These are phyloP conservation scores for Corythoichthys haematopterus DNA, from an alignment of 2,113 vertebrate species.

Conservation along the genomic window DNA sequence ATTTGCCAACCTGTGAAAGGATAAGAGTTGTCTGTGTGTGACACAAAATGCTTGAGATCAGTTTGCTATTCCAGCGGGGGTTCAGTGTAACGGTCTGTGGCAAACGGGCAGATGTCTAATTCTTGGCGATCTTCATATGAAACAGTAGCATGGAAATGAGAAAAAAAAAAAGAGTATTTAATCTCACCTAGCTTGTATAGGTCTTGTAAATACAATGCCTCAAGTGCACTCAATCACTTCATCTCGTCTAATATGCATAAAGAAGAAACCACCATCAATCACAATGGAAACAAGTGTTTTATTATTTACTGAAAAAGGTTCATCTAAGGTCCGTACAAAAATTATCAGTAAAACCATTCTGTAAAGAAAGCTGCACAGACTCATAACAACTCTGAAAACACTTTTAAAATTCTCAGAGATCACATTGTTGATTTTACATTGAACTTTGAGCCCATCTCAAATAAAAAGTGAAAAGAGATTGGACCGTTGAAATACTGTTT, in stretches of 20 bases:
- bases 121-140: conserved; percentile 7
- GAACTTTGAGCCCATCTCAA: too few relatives aligned
- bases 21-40: conserved; percentile 26
- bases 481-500: too few relatives aligned
- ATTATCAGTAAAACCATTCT: too few relatives aligned
- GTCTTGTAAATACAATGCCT: conserved; percentile 1
- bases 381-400: too few relatives aligned
- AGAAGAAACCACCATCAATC: not conserved
- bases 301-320: too few relatives aligned
- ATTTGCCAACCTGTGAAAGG: conserved; percentile 21
- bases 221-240: not conserved
- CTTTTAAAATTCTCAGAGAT: too few relatives aligned
- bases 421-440: too few relatives aligned
- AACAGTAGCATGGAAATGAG: conserved; percentile 1
- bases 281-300: not conserved
- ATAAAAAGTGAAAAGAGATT: not conserved
- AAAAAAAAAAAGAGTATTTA: not conserved
- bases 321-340: too few relatives aligned
- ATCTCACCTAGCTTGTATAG: conserved; percentile 1
- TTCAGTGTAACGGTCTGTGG: conserved; percentile 35
- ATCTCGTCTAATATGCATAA: too few relatives aligned
- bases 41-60: conserved; percentile 17
- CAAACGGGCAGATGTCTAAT: conserved; percentile 39
- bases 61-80: conserved; percentile 29
- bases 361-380: too few relatives aligned